Evolutionary conservation across 2,113 vertebrate species (phyloP).

Genomic region (Sylvietta virens): DNA sequence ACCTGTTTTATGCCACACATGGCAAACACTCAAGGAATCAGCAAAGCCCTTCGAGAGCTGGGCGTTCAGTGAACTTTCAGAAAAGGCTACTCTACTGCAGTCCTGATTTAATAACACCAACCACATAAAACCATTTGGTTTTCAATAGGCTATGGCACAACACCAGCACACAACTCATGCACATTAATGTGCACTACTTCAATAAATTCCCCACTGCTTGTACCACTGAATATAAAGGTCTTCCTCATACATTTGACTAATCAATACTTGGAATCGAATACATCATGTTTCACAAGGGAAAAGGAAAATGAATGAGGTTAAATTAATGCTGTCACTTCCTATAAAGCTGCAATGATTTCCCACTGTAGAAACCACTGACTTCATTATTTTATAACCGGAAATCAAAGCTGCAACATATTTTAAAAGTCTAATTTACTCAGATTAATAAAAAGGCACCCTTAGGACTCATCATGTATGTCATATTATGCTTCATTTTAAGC

Average conservation of each 20-base stretch:
- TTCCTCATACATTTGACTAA: not conserved
- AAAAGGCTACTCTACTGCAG: not conserved
- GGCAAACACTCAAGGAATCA: not conserved
- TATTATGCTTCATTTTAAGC: not conserved
- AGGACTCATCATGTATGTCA: constrained; percentile 13
- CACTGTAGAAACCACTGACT: not conserved
- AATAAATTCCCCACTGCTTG: not conserved
- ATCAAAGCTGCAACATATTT: not conserved
- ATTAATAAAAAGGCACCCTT: constrained; percentile 36
- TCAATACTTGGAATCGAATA: constrained; percentile 8
- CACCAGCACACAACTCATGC: not conserved
- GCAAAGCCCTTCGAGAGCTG: not conserved
- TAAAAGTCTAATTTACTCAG: constrained; percentile 37
- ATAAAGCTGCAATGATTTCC: constrained; percentile 12
- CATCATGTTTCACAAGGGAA: not conserved
- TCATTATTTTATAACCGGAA: constrained; percentile 41
- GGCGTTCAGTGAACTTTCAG: not conserved
- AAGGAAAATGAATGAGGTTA: constrained; percentile 23
- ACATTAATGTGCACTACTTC: not conserved
- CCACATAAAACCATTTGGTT: not conserved
- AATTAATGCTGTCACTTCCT: constrained; percentile 37
- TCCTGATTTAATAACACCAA: not conserved
- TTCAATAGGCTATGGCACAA: not conserved
- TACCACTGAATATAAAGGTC: not conserved
- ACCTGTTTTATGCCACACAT: rapidly evolving